Base-by-base conservation (phyloP, 2,797 vertebrate species). In the Manis pentadactyla region DNA sequence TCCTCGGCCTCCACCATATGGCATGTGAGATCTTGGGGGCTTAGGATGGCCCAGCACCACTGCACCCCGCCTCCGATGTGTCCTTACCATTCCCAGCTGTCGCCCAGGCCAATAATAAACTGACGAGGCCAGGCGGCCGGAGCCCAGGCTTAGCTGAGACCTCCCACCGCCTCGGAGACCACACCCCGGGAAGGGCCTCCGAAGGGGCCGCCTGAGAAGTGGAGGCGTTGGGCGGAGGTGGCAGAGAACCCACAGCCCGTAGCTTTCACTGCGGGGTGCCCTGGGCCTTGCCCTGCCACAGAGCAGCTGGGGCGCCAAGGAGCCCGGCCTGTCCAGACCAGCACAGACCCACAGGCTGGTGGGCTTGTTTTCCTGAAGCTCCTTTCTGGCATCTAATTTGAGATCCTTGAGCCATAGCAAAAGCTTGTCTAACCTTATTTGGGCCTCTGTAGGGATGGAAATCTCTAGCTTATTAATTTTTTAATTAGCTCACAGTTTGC, bases 1-100 rank as follows among this genome's bases (percentile, higher is more conserved):
- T 46, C 75, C 83, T n/a, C 3, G 9, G 29, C 31, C 71, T 69
- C 83, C 17, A 14, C 18, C 77, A 34, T 34, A 53, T 27, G 85
- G 89, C 79, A 15, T 27, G 73, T 18, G 87, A 84, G 87, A 79
- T 90, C 57, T 69, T 17, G 25, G 92, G 97, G 78, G 85, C 86
- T 90, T 88, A 94, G 74, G 37, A 31, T 18, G 68, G 90, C 73
- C 90, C 57, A 18, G 29, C 39, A 61, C 69, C 59, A 25, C 71
- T 59, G 69, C 23, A 5, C 23, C 69, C 75, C 71, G 90, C 29
- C n/a, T 63, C 25, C 42, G n/a, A 68, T 10, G 34, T 66, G 53
- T n/a, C 77, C 87, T 69, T 57, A 57, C 74, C 88, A 83, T 97
- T 91, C 95, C 46, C 96, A 97, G 95, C 95, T 98, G 97, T 96